These are phyloP conservation scores for Bos taurus DNA, from an alignment of 2,113 vertebrate genomes.

Conservation along the genomic window ARS-UCD2.0 NC_037329.1:24242001-24242500, in stretches of 20 bases:
- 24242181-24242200: not conserved
- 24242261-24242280: not conserved
- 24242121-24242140: not conserved
- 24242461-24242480: conserved; percentile 28
- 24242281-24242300: not conserved
- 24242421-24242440: not conserved
- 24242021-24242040: not conserved
- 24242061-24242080: not conserved
- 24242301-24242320: not conserved
- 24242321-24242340: not conserved
- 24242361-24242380: not conserved
- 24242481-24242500: not conserved
- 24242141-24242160: not conserved
- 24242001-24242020: not conserved
- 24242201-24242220: not conserved
- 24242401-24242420: not conserved
- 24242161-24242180: not conserved
- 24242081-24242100: not conserved
- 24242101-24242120: not conserved
- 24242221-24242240: not conserved
- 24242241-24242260: not conserved
- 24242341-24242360: not conserved
- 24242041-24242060: not conserved
- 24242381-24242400: not conserved
- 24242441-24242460: not conserved